These are phyloP conservation scores for Tachina fera DNA, from an alignment of 2,888 invertebrate genomes.

Conservation along the genomic window DNA sequence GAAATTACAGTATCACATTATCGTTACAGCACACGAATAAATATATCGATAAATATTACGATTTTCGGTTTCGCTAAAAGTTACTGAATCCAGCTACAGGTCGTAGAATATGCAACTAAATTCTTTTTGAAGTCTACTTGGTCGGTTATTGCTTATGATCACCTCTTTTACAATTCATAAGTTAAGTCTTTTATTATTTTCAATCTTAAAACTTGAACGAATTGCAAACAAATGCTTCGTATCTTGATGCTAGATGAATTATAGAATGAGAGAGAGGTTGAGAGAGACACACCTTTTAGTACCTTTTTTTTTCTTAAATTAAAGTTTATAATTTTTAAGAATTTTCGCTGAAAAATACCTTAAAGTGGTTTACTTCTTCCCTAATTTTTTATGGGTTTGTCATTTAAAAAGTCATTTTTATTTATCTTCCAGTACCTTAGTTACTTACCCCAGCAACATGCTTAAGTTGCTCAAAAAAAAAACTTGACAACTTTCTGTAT, in stretches of 20 bases:
- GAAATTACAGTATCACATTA: no score
- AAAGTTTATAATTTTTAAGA: constrained; percentile 45
- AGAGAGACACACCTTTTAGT: constrained; percentile 51
- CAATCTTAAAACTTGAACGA: neutral
- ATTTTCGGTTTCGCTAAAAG: no score
- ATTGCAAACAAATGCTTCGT: neutral
- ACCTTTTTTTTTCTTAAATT: constrained; percentile 24
- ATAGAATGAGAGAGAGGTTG: no score
- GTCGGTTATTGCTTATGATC: no score
- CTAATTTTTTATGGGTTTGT: constrained; percentile 25
- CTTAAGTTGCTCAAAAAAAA: constrained; percentile 25
- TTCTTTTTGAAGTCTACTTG: no score
- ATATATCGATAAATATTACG: no score
- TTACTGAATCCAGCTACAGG: no score
- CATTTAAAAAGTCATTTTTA: constrained; percentile 36
- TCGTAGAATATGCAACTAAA: no score
- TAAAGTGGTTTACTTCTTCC: constrained; percentile 23
- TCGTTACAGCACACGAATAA: no score
- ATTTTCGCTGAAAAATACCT: constrained; percentile 10
- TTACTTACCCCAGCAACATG: constrained; percentile 2
- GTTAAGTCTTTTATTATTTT: neutral
- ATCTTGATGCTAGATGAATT: neutral
- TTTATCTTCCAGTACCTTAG: constrained; percentile 37
- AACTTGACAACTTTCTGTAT: constrained; percentile 32
- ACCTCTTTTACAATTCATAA: no score